Evolutionary conservation across 2,888 invertebrate species (phyloP).

Genomic region (Eristalis arbustorum): DNA sequence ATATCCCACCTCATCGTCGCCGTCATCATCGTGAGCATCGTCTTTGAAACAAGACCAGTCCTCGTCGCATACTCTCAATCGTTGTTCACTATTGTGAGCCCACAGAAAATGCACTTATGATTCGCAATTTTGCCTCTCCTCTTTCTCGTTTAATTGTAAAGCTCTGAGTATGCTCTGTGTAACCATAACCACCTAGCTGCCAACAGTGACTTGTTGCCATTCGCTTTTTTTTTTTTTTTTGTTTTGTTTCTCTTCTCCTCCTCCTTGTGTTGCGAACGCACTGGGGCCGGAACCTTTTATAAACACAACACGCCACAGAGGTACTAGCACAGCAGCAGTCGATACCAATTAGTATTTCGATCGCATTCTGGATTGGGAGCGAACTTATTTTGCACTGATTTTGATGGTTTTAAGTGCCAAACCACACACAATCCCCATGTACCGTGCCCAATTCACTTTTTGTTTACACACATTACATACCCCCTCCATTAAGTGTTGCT

Average conservation of each 20-base stretch:
- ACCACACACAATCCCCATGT: background rate
- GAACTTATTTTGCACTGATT: conserved; percentile 13
- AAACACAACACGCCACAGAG: background rate
- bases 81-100: background rate
- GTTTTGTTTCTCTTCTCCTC: no score
- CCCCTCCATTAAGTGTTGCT: background rate
- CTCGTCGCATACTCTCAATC: background rate
- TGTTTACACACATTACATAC: conserved; percentile 19
- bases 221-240: background rate
- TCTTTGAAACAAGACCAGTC: background rate
- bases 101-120: conserved; percentile 27
- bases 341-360: conserved; percentile 60
- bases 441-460: conserved; percentile 35
- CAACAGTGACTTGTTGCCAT: background rate
- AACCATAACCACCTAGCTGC: background rate
- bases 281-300: conserved; percentile 32
- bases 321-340: conserved; percentile 1
- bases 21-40: background rate
- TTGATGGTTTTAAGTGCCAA: conserved; percentile 36
- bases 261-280: background rate
- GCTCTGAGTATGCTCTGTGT: conserved; percentile 20
- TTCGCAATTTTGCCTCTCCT: conserved; percentile 11
- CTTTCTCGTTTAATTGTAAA: conserved; percentile 32
- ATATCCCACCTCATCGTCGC: conserved; percentile 10
- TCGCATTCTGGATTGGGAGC: conserved; percentile 34